A percentile compares a stretch with the other conserved stretches of the same genome.
phyloP scores from a whole-genome alignment of 2,113 vertebrate species.

The Clarias gariepinus region DNA sequence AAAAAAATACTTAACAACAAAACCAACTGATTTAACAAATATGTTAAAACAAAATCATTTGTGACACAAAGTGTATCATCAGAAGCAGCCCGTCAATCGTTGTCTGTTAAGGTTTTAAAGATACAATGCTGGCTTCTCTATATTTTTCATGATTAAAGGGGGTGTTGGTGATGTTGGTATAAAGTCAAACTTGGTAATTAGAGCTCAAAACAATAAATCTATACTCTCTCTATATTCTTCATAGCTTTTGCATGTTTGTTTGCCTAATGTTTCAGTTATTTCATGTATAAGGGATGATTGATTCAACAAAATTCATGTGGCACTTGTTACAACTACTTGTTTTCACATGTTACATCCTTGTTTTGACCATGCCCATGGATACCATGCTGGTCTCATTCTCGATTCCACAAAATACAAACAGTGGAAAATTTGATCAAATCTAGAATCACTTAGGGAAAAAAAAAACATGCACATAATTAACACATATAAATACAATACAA shows the following conservation, averaged over 20 bases:
- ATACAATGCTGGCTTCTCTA: slow-evolving; percentile 34
- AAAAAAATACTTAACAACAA: slow-evolving; percentile 83
- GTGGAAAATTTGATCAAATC: slow-evolving; percentile 51
- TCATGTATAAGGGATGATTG: slow-evolving; percentile 62
- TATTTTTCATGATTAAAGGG: slow-evolving; percentile 32
- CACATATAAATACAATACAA: slow-evolving; percentile 74
- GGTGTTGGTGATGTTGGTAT: slow-evolving; percentile 27
- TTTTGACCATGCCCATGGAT: slow-evolving; percentile 57
- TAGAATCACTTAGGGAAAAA: slow-evolving; percentile 64
- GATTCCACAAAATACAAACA: slow-evolving; percentile 56
- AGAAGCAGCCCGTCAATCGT: slow-evolving; percentile 38
- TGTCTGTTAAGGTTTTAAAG: slow-evolving; percentile 39
- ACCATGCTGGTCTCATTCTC: slow-evolving; percentile 58
- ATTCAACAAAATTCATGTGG: slow-evolving; percentile 43
- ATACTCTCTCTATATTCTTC: slow-evolving; percentile 36
- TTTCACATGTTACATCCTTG: slow-evolving; percentile 32
- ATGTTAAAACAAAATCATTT: slow-evolving; percentile 26
- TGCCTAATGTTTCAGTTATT: slow-evolving; percentile 60
- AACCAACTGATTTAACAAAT: slow-evolving; percentile 69
- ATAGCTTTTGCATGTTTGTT: slow-evolving; percentile 38
- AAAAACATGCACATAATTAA: slow-evolving; percentile 74
- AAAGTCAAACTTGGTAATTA: slow-evolving; percentile 40
- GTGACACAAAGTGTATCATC: slow-evolving; percentile 43
- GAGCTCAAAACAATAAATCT: slow-evolving; percentile 45
- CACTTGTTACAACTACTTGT: slow-evolving; percentile 10